A percentile compares a stretch with the other conserved stretches of the same genome.
phyloP scores from a whole-genome alignment of 2,888 invertebrate genomes.

The Pomacea canaliculata region DNA sequence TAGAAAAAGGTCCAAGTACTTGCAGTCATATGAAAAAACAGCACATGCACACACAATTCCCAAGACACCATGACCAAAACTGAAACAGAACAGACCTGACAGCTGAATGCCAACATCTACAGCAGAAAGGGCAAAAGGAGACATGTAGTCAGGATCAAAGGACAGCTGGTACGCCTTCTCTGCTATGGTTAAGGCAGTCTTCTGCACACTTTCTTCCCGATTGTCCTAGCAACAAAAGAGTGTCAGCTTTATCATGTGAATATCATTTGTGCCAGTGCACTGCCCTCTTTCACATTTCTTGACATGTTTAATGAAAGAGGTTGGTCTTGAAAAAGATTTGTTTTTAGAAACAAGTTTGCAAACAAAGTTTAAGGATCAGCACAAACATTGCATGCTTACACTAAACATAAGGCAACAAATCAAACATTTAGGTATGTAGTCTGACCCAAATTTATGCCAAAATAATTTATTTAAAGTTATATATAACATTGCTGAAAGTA shows the following conservation, averaged over 20 bases:
- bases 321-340: too few relatives aligned
- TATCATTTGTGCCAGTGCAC: background rate
- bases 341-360: too few relatives aligned
- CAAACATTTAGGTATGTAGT: too few relatives aligned
- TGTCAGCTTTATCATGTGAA: background rate
- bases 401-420: too few relatives aligned
- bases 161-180: slow-evolving; percentile 94
- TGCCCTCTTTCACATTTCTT: too few relatives aligned
- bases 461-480: too few relatives aligned
- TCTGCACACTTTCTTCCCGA: slow-evolving; percentile 76
- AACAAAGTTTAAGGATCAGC: too few relatives aligned
- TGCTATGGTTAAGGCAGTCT: slow-evolving; percentile 93
- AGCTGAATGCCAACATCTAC: slow-evolving; percentile 92
- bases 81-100: slow-evolving; percentile 77
- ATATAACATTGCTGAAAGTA: too few relatives aligned
- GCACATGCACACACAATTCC: background rate
- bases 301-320: too few relatives aligned
- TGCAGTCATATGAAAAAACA: background rate
- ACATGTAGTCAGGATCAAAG: slow-evolving; percentile 93
- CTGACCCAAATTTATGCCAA: too few relatives aligned
- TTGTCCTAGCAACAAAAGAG: slow-evolving; percentile 46
- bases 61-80: background rate
- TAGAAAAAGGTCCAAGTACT: too few relatives aligned
- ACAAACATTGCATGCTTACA: too few relatives aligned
- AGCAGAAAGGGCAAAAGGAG: slow-evolving; percentile 95